Conservation (phyloP, 2,113 vertebrate species). For the Sebastes fasciatus region DNA sequence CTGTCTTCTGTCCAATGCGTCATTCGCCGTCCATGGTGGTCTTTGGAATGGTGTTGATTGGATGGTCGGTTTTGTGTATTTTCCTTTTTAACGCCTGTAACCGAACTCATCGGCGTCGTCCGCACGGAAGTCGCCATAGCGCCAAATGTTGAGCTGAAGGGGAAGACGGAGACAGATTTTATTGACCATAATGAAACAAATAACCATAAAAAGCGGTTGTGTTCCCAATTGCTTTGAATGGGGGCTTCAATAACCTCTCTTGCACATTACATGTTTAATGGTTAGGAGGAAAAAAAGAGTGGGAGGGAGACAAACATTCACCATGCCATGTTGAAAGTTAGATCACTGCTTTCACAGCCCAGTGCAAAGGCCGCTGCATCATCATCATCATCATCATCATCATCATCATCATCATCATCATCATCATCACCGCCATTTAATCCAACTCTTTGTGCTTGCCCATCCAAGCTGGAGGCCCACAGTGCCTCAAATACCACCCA, state of each 20-base stretch:
- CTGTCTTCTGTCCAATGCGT: constrained; percentile 60
- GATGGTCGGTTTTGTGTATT: constrained; percentile 55
- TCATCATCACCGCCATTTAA: constrained; percentile 35
- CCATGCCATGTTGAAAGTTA: neutral
- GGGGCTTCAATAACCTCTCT: constrained; percentile 14
- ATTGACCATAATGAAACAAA: constrained; percentile 32
- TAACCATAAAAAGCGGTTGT: constrained; percentile 6
- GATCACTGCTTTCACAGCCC: constrained; percentile 26
- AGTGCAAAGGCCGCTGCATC: constrained; percentile 14
- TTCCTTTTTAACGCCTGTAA: constrained; percentile 85
- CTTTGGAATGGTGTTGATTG: constrained; percentile 78
- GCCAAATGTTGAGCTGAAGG: constrained; percentile 93
- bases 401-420: constrained; percentile 23
- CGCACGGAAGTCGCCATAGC: constrained; percentile 93
- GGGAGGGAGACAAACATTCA: neutral
- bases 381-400: constrained; percentile 23
- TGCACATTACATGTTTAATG: constrained; percentile 50
- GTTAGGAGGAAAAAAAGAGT: constrained; percentile 8
- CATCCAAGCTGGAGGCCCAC: constrained; percentile 40
- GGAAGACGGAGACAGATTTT: constrained; percentile 29
- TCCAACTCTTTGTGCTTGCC: constrained; percentile 48
- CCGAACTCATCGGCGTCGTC: constrained; percentile 93
- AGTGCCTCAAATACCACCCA: constrained; percentile 53
- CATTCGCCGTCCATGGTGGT: constrained; percentile 66
- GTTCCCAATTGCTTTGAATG: constrained; percentile 24